Conservation (phyloP, 2,797 vertebrate species). For the Acridotheres tristis region DNA sequence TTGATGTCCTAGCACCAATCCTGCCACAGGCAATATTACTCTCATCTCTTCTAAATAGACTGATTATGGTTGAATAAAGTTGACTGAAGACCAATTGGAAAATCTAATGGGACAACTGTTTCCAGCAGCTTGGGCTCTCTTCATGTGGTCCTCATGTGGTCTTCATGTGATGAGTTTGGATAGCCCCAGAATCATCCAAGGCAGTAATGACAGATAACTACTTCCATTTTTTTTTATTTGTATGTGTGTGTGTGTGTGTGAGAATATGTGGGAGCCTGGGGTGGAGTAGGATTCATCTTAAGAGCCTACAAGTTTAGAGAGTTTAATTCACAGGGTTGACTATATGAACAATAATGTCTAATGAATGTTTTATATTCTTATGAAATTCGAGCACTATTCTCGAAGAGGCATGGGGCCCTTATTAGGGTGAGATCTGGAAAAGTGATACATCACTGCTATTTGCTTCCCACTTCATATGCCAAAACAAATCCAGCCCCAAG, state of each 20-base stretch:
- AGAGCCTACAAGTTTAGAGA: background rate
- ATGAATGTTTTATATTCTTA: background rate
- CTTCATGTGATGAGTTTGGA: background rate
- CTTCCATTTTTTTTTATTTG: no score
- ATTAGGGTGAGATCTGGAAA: background rate
- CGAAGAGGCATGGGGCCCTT: background rate
- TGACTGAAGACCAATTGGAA: background rate
- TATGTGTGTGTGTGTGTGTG: no score
- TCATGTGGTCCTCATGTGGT: no score
- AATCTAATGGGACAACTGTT: background rate
- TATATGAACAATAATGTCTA: background rate
- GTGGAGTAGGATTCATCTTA: background rate
- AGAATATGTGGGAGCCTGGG: background rate
- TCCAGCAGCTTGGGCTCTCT: background rate
- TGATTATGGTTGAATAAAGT: background rate
- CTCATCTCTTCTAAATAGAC: background rate
- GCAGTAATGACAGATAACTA: background rate
- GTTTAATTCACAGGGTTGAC: background rate
- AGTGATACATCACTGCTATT: background rate
- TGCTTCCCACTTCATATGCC: background rate
- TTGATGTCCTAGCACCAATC: background rate
- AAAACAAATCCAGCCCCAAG: background rate
- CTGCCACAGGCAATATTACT: background rate
- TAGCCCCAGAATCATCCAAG: background rate
- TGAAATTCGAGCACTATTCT: background rate